Percentiles rank a stretch among this genome's conserved stretches.
Evolutionary conservation across 2,888 invertebrate genomes (phyloP).

Genomic region (Plebejus melissa): DNA sequence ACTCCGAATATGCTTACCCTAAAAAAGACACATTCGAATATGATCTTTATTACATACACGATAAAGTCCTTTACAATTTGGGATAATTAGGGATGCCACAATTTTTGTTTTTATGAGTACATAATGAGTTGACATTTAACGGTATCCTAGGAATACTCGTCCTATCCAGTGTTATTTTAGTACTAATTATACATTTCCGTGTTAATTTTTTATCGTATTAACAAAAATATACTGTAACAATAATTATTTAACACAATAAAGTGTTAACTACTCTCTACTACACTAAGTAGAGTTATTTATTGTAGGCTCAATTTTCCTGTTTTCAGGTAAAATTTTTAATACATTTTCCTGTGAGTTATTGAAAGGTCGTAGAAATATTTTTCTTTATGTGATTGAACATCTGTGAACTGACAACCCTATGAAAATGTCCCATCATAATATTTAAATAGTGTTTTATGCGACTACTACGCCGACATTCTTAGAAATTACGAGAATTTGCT

Average conservation of each 20-base stretch:
- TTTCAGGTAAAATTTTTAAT: not conserved
- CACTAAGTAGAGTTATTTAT: too few species aligned
- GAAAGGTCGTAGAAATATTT: not conserved
- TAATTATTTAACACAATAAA: too few species aligned
- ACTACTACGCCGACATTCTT: slow-evolving; percentile 61
- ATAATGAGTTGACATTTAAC: not conserved
- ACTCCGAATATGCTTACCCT: slow-evolving; percentile 17
- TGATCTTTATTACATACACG: not conserved
- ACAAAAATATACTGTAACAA: too few species aligned
- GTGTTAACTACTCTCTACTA: too few species aligned
- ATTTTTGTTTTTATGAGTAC: slow-evolving; percentile 13
- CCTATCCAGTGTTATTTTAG: not conserved
- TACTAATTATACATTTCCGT: not conserved
- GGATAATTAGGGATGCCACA: not conserved
- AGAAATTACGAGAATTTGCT: slow-evolving; percentile 59
- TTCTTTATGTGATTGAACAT: not conserved
- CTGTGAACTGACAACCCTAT: slow-evolving; percentile 33
- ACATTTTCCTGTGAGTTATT: not conserved
- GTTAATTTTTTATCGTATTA: not conserved
- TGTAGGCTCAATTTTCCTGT: not conserved
- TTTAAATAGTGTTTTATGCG: slow-evolving; percentile 61
- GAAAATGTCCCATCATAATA: slow-evolving; percentile 50
- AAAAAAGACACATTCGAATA: not conserved
- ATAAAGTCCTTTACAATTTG: not conserved
- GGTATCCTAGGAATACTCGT: not conserved